These are phyloP conservation scores for Chionodraco myersi DNA, from an alignment of 2,113 vertebrate genomes.

Conservation along the genomic window DNA sequence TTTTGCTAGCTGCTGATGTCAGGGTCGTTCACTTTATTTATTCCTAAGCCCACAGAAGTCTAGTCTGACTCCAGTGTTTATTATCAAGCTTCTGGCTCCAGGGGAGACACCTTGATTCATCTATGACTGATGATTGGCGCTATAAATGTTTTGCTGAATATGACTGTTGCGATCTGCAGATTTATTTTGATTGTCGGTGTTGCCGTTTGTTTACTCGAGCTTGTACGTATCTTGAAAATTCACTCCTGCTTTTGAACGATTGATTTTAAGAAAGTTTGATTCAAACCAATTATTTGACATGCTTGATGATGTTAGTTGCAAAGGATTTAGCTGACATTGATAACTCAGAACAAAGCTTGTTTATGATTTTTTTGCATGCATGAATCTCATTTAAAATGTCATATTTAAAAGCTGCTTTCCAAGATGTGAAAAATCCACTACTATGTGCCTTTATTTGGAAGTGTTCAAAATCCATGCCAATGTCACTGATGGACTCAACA, in stretches of 20 bases:
- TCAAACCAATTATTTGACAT: background rate
- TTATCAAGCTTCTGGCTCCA: conserved; percentile 54
- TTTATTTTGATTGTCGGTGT: conserved; percentile 31
- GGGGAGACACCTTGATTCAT: conserved; percentile 60
- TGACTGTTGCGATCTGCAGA: conserved; percentile 37
- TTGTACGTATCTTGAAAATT: conserved; percentile 2
- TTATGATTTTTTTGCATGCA: conserved; percentile 35
- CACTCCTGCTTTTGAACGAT: conserved; percentile 35
- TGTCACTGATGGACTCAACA: conserved; percentile 59
- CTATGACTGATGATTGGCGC: conserved; percentile 48
- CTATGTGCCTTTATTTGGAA: conserved; percentile 56
- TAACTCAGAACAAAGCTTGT: conserved; percentile 34
- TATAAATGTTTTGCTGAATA: conserved; percentile 53
- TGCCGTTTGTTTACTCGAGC: conserved; percentile 35
- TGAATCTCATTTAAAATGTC: conserved; percentile 24
- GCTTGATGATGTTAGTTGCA: conserved; percentile 8
- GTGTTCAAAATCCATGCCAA: conserved; percentile 58
- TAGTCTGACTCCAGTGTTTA: conserved; percentile 69
- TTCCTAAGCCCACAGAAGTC: conserved; percentile 68
- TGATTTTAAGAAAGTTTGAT: conserved; percentile 38
- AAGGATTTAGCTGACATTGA: background rate
- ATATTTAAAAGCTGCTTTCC: conserved; percentile 10
- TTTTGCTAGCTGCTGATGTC: conserved; percentile 73
- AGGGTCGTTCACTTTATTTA: conserved; percentile 74
- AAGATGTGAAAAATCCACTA: conserved; percentile 25